phyloP scores from a whole-genome alignment of 2,888 invertebrate species.

The Mycalesis mineus region DNA sequence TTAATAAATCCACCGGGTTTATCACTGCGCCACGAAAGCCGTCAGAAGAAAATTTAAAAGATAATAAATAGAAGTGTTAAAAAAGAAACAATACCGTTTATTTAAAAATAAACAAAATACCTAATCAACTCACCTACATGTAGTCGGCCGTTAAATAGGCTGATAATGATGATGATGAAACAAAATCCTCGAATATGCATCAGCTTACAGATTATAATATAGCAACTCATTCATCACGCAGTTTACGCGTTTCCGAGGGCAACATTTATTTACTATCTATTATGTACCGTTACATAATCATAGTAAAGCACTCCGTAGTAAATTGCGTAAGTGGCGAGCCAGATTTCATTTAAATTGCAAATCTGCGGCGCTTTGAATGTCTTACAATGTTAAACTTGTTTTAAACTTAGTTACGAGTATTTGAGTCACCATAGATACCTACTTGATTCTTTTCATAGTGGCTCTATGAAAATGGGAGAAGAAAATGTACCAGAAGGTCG shows the following conservation, averaged over 20 bases:
- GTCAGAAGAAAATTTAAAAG: too few species aligned
- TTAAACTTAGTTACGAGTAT: background rate
- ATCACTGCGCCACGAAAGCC: too few species aligned
- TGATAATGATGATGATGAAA: too few species aligned
- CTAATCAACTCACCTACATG: too few species aligned
- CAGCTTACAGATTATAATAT: background rate
- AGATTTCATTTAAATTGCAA: slow-evolving; percentile 30
- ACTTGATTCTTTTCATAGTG: background rate
- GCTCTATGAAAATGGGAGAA: too few species aligned
- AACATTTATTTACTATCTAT: slow-evolving; percentile 8
- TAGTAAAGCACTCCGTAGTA: slow-evolving; percentile 23
- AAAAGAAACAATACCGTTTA: too few species aligned
- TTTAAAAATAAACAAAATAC: too few species aligned
- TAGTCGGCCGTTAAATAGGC: too few species aligned
- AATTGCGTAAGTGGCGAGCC: slow-evolving; percentile 27
- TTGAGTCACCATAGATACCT: background rate
- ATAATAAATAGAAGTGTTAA: too few species aligned
- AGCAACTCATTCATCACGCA: background rate
- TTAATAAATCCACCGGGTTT: too few species aligned
- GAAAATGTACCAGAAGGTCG: too few species aligned
- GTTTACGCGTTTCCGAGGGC: slow-evolving; percentile 2
- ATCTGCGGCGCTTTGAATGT: slow-evolving; percentile 22
- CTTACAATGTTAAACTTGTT: slow-evolving; percentile 25
- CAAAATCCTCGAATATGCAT: too few species aligned
- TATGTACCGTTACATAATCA: slow-evolving; percentile 24